phyloP scores from a whole-genome alignment of 2,113 vertebrate genomes.

The Tupaia tana region DNA sequence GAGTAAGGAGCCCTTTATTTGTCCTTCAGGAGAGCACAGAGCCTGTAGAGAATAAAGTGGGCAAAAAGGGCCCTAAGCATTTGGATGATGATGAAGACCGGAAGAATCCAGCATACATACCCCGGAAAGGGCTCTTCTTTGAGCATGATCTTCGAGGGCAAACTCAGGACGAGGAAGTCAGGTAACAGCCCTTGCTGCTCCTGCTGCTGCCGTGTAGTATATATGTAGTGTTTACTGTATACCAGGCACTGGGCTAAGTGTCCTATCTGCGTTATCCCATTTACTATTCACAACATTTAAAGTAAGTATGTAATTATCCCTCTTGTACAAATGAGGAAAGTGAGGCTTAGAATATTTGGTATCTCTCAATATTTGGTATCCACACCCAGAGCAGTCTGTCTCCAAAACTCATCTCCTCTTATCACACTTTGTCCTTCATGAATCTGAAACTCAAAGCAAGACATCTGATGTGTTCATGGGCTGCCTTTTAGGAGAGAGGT shows the following conservation, averaged over 20 bases:
- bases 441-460: background rate
- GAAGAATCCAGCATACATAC: conserved; percentile 98
- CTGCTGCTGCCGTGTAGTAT: background rate
- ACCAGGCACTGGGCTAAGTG: background rate
- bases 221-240: background rate
- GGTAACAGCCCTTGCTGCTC: conserved; percentile 69
- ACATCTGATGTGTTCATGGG: background rate
- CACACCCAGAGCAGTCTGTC: background rate
- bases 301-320: background rate
- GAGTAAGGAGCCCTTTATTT: conserved; percentile 59
- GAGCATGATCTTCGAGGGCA: conserved; percentile 98
- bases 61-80: conserved; percentile 92
- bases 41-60: conserved; percentile 92
- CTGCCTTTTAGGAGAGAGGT: background rate
- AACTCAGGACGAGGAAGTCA: conserved; percentile 96
- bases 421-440: background rate
- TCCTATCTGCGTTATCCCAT: background rate
- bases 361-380: conserved; percentile 1
- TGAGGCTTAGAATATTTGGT: background rate
- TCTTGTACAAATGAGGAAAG: conserved; percentile 30
- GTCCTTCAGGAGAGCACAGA: conserved; percentile 94
- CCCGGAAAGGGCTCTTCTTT: conserved; percentile 97
- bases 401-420: background rate
- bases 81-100: conserved; percentile 97
- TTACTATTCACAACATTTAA: background rate